A percentile compares a stretch with the other conserved stretches of the same genome.
phyloP scores from a whole-genome alignment of 2,888 invertebrate genomes.

The Ethmia dodecea region DNA sequence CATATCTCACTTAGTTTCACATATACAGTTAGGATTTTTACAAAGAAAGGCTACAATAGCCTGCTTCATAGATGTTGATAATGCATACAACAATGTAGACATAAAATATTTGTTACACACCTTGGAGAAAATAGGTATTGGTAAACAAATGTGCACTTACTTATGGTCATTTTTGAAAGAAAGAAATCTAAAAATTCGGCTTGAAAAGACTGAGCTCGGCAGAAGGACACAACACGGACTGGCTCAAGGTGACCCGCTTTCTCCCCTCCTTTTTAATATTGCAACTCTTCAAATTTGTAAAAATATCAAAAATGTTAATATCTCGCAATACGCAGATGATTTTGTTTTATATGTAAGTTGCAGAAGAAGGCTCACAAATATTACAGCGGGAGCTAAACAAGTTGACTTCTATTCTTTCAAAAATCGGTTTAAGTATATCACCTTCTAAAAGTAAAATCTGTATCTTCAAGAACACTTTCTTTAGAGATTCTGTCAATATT shows the following conservation, averaged over 20 bases:
- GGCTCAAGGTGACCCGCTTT: slow-evolving; percentile 25
- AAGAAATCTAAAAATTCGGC: neutral
- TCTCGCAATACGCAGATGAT: slow-evolving; percentile 7
- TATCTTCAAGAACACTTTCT: neutral
- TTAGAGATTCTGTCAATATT: neutral
- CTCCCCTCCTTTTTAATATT: slow-evolving; percentile 23
- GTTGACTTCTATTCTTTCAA: neutral
- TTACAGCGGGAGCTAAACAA: neutral
- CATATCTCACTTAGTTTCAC: slow-evolving; percentile 8
- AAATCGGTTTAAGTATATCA: neutral
- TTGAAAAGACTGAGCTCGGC: neutral
- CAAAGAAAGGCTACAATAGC: neutral
- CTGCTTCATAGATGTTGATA: slow-evolving; percentile 5
- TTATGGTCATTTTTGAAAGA: slow-evolving; percentile 1
- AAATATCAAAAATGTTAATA: neutral
- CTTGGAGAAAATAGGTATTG: slow-evolving; percentile 1
- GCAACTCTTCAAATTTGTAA: slow-evolving; percentile 6
- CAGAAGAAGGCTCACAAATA: neutral
- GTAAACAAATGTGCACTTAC: slow-evolving; percentile 4
- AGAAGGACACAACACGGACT: slow-evolving; percentile 7
- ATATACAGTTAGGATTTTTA: slow-evolving; percentile 9
- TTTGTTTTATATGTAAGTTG: neutral
- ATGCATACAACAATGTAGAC: slow-evolving; percentile 5
- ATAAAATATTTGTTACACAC: neutral
- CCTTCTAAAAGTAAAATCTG: neutral